A percentile compares a stretch with the other conserved stretches of the same genome.
phyloP scores from a whole-genome alignment of 2,113 vertebrate genomes.

The Pterocles burchelli region DNA sequence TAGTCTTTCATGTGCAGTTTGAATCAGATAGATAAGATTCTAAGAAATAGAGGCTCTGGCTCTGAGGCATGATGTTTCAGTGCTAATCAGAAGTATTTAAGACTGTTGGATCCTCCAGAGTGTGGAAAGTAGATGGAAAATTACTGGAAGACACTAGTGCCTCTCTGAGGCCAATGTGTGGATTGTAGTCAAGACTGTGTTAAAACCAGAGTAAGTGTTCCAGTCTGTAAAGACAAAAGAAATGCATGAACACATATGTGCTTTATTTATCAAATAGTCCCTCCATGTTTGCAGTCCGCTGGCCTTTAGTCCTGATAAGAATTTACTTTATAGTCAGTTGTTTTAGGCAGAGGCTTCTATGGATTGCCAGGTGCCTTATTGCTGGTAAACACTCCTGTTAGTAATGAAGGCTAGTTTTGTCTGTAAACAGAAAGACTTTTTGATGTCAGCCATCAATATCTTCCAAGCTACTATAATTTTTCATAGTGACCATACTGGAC shows the following conservation, averaged over 20 bases:
- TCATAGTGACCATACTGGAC: background rate
- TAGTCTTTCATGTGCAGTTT: background rate
- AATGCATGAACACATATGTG: background rate
- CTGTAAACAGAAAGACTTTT: background rate
- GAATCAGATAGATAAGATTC: background rate
- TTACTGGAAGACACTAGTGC: background rate
- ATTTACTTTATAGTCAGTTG: background rate
- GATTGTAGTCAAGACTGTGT: background rate
- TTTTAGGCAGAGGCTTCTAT: background rate
- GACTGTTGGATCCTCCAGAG: background rate
- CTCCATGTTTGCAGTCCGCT: background rate
- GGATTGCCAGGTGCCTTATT: background rate
- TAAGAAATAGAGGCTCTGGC: background rate
- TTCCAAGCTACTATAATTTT: background rate
- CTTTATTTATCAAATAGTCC: background rate
- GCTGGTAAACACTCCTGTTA: background rate
- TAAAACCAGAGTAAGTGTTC: background rate
- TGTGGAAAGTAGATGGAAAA: background rate
- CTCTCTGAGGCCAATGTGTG: background rate
- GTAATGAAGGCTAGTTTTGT: background rate
- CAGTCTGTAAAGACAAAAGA: background rate
- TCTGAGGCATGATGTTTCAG: background rate
- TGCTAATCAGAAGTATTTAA: background rate
- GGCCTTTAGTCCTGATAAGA: background rate
- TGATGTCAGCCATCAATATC: background rate